These are phyloP conservation scores for Pipra filicauda DNA, from an alignment of 2,113 vertebrate species.

Conservation along the genomic window DNA sequence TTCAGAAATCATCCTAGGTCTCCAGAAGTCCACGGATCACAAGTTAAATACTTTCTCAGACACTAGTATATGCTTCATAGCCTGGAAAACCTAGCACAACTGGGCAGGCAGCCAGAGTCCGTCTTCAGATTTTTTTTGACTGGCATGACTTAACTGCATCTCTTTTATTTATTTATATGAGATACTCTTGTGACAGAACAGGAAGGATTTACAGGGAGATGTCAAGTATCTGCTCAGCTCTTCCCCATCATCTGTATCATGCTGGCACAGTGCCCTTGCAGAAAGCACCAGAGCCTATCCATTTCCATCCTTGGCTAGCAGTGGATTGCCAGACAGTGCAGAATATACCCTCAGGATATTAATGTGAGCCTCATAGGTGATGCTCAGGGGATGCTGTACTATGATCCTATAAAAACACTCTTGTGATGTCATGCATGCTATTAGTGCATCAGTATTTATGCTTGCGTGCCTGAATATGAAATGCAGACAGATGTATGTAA, in stretches of 20 bases:
- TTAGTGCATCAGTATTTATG: constrained; percentile 44
- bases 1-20: background rate
- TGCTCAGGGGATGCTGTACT: background rate
- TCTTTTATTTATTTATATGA: constrained; percentile 13
- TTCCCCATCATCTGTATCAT: background rate
- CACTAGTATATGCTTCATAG: background rate
- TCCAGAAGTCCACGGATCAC: background rate
- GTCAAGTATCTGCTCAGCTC: background rate
- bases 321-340: background rate
- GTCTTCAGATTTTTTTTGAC: background rate
- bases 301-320: background rate
- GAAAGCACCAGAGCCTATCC: background rate
- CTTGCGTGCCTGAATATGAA: constrained; percentile 39
- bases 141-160: background rate
- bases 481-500: background rate
- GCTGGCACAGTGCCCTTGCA: background rate
- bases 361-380: background rate
- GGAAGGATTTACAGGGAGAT: background rate
- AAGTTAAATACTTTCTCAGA: background rate
- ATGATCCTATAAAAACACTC: constrained; percentile 23
- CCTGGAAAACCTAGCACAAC: background rate
- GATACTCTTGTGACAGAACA: background rate
- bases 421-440: constrained; percentile 3
- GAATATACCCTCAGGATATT: background rate
- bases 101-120: background rate